Base-by-base conservation (phyloP, 2,888 invertebrate species). In the Eristalis pertinax region DNA sequence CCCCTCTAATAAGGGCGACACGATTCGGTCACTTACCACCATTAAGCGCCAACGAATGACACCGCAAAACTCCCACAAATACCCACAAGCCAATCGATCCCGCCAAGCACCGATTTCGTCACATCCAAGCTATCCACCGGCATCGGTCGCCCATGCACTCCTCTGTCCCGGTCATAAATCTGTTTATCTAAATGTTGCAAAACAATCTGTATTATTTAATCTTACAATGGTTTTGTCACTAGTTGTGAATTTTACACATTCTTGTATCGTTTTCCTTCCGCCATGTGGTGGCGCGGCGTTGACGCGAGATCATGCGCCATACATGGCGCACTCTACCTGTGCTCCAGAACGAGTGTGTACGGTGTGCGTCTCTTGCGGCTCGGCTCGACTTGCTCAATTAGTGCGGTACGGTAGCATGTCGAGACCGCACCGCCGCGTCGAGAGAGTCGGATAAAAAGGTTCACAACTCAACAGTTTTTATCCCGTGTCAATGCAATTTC, bases 191-290 rank as follows among this genome's bases (percentile, higher is more conserved):
- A 78, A 74, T 63, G 78, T 86, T 83, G 78, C 86, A 78, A 82
- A 56, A 83, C 78, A 70, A 78, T 86, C 82, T 78, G 81, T 65
- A 78, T 78, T 78, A 74, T 82, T 78, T 86, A 74, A 86, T 86
- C 86, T 70, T 70, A 86, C 86, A 86, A 86, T 77, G 81, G 77
- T 86, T 86, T 86, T 86, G 82, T 86, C 86, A 86, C 86, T 75
- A 67, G 70, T 78, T 86, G 77, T 83, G 78, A 82, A 78, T 86
- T 86, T 86, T 72, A 86, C 78, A 82, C 86, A 86, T 86, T 86
- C 70, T 72, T 72, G 56, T 78, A 65, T 67, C 35, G 63, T 80
- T 85, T 81, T 73, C 69, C 76, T 85, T 85, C 85, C 85, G 81
- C 72, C 73, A 75, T 84, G 64, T 5, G 35, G 11, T 29, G 43